Evolutionary conservation across 2,888 invertebrate genomes (phyloP).

Genomic region (Phortica okadai): DNA sequence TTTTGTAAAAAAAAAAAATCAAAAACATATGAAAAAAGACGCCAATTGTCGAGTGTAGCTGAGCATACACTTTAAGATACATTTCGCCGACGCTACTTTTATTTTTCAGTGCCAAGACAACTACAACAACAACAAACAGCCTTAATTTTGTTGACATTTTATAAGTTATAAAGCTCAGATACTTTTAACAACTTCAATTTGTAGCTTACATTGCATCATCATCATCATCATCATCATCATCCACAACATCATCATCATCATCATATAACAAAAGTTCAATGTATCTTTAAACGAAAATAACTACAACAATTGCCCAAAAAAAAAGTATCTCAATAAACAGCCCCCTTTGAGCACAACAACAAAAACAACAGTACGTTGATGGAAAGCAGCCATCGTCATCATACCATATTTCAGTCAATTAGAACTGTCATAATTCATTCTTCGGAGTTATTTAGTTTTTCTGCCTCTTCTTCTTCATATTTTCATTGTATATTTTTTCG

Average conservation of each 20-base stretch:
- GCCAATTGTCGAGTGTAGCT: too few species aligned
- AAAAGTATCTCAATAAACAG: background rate
- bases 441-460: constrained; percentile 68
- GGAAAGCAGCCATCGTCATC: constrained; percentile 71
- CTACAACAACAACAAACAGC: too few species aligned
- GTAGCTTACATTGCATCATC: too few species aligned
- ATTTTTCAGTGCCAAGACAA: too few species aligned
- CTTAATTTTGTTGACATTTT: too few species aligned
- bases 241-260: too few species aligned
- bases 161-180: too few species aligned
- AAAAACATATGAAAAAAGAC: constrained; percentile 15
- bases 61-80: too few species aligned
- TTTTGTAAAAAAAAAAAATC: background rate
- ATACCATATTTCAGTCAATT: constrained; percentile 75
- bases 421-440: constrained; percentile 76
- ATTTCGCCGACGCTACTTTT: too few species aligned
- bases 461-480: constrained; percentile 18
- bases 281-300: background rate
- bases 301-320: background rate
- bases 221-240: too few species aligned
- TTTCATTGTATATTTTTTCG: constrained; percentile 21
- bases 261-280: background rate
- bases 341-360: background rate
- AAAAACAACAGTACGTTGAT: constrained; percentile 50
- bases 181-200: too few species aligned